Evolutionary conservation across 2,113 vertebrate species (phyloP).

Genomic region (Spea bombifrons): DNA sequence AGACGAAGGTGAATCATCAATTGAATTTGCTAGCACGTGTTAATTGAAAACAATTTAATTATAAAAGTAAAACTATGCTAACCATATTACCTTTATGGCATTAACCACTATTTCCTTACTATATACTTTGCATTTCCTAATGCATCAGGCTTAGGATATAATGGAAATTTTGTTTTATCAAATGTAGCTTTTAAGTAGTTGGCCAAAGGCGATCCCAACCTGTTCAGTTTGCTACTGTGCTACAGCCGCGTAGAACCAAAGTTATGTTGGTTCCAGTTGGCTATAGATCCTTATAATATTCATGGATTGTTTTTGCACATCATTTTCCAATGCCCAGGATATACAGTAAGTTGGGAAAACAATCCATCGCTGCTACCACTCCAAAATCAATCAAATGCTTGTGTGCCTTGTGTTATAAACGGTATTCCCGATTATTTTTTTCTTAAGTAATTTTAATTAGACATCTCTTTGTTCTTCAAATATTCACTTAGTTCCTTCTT

Average conservation of each 20-base stretch:
- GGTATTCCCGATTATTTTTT: conserved; percentile 61
- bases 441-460: conserved; percentile 75
- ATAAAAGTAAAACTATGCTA: neutral
- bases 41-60: neutral
- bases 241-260: too few species aligned
- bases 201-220: too few species aligned
- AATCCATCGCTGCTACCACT: conserved; percentile 11
- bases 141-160: neutral
- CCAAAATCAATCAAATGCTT: conserved; percentile 46
- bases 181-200: neutral
- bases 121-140: neutral
- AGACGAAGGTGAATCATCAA: too few species aligned
- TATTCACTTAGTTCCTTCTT: conserved; percentile 71
- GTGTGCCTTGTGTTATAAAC: conserved; percentile 65
- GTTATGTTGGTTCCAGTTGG: too few species aligned
- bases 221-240: too few species aligned
- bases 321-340: neutral
- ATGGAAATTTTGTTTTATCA: neutral
- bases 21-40: neutral
- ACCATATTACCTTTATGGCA: neutral
- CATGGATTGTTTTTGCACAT: too few species aligned
- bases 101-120: neutral
- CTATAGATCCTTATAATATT: too few species aligned
- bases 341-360: neutral
- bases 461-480: conserved; percentile 76